Base-by-base conservation (phyloP, 2,113 vertebrate species). In the Galbula dea region DNA sequence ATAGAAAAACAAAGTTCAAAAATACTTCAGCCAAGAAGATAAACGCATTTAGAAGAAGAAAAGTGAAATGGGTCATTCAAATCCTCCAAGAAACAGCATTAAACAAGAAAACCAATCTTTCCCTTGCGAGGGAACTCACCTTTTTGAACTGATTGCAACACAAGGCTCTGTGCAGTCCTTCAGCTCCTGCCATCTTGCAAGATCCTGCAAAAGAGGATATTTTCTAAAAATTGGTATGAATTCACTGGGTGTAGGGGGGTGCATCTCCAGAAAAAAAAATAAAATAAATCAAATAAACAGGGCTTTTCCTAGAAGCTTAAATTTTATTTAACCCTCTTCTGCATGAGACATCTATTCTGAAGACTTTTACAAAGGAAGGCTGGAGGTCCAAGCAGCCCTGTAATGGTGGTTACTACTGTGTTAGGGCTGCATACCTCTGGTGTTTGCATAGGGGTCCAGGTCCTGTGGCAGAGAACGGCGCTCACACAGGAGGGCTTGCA, bases 101-200 rank as follows among this genome's bases (percentile, higher is more conserved):
- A 92, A 94, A 77, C 43, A 83, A 85, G 89, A 89, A 94, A 95
- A 45, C 72, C 52, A 92, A 86, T 79, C 72, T 83, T 80, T 58
- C 48, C 27, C 20, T 93, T 87, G 83, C 82, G 0, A 10, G 87
- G 89, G 91, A 89, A 9, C 82, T 94, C 92, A 95, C 81, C 86
- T 89, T 79, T 89, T 37, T 84, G 86, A 92, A 93, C 91, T 59
- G 62, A 82, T 67, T 66, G 41, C 57, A 87, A 71, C 71, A 86
- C 39, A 71, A 87, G 67, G 51, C 87, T 89, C 75, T 0, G 1
- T 48, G 29, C 48, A 86, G 57, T 67, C 75, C 82, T 73, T 83
- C 0, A 6, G 36, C 79, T 93, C 75, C 68, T 94, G 55, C 30
- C 76, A 57, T 91, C 85, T 59, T 71, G 65, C n/a, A 68, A 41